phyloP scores from a whole-genome alignment of 2,888 invertebrate genomes.

The Trichacis sp. region DNA sequence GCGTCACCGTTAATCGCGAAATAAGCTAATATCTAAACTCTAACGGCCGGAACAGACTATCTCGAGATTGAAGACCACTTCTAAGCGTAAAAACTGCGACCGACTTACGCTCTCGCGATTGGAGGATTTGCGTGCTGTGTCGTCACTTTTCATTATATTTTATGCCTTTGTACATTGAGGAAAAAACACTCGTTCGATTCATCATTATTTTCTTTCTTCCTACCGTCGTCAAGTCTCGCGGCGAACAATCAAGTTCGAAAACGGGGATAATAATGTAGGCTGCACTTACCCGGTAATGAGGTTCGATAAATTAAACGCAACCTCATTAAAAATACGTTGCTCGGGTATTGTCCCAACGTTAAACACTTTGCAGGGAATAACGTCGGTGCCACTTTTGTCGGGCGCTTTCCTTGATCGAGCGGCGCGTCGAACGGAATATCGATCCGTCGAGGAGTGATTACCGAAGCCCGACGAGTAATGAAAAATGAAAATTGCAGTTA shows the following conservation, averaged over 20 bases:
- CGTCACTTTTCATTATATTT: no score
- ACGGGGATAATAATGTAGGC: not conserved
- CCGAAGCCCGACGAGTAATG: conserved; percentile 29
- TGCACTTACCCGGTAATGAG: not conserved
- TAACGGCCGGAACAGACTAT: conserved; percentile 66
- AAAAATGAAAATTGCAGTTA: conserved; percentile 31
- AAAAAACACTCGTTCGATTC: not conserved
- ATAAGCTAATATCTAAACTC: conserved; percentile 58
- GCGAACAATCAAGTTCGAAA: not conserved
- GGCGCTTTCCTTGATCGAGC: conserved; percentile 21
- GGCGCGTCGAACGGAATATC: no score
- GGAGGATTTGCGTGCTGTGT: not conserved
- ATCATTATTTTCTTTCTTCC: not conserved
- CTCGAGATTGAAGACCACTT: conserved; percentile 55
- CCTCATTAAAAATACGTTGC: conserved; percentile 28
- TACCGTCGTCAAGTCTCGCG: not conserved
- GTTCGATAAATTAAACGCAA: conserved; percentile 23
- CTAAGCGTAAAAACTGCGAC: conserved; percentile 43
- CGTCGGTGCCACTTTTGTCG: conserved; percentile 25
- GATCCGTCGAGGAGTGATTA: conserved; percentile 37
- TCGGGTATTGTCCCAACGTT: conserved; percentile 23
- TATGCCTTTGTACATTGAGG: conserved; percentile 12
- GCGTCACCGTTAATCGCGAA: conserved; percentile 48
- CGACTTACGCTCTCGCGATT: conserved; percentile 27
- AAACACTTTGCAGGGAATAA: conserved; percentile 16